Evolutionary conservation across 1,140 invertebrate species (phyloP).

Genomic region (Pachyrhynchus sulphureomaculatus): DNA sequence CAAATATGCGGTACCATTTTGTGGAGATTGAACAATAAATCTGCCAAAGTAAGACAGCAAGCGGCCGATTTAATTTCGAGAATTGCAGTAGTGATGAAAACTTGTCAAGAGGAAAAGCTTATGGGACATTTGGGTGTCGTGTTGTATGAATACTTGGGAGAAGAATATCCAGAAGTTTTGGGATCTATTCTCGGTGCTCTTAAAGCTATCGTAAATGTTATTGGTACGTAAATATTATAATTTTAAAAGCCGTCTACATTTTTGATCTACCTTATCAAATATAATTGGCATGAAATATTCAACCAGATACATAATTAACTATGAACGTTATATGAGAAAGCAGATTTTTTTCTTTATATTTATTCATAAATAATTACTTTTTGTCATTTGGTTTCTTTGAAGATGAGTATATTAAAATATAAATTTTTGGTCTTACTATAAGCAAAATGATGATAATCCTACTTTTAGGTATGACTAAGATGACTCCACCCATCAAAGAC

Average conservation of each 20-base stretch:
- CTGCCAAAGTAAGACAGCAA: conserved; percentile 98
- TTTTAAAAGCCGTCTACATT: neutral
- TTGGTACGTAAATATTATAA: conserved; percentile 60
- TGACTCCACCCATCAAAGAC: conserved; percentile 99
- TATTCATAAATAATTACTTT: no score
- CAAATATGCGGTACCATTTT: conserved; percentile 99
- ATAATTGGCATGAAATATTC: no score
- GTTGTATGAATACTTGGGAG: conserved; percentile 98
- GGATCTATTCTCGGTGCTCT: conserved; percentile 97
- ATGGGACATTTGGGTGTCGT: conserved; percentile 99
- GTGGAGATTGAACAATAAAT: conserved; percentile 99
- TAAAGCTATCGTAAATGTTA: conserved; percentile 99
- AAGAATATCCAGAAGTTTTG: conserved; percentile 99
- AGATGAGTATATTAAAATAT: no score
- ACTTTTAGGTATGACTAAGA: conserved; percentile 86
- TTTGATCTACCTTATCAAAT: neutral
- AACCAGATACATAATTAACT: no score
- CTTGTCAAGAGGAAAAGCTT: conserved; percentile 98
- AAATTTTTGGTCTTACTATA: no score
- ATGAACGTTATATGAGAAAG: no score
- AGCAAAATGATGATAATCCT: neutral
- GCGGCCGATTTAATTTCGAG: conserved; percentile 97
- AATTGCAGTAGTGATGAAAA: conserved; percentile 99
- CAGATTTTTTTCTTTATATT: no score
- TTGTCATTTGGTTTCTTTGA: no score